phyloP scores from a whole-genome alignment of 2,888 invertebrate genomes.

The Mesochorus sp. region DNA sequence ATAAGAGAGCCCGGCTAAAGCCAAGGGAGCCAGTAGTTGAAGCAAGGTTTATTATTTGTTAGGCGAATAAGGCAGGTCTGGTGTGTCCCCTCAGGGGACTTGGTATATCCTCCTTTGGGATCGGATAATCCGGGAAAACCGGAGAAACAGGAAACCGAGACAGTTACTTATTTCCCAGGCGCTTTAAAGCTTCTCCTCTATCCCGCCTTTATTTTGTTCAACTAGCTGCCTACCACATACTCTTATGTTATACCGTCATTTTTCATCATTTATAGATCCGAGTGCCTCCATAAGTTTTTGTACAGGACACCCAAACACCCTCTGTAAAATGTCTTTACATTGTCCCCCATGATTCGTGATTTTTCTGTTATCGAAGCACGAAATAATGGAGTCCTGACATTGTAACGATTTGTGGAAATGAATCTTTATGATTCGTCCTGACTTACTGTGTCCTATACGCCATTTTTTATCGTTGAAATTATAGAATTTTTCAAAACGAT shows the following conservation, averaged over 20 bases:
- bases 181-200: slow-evolving; percentile 57
- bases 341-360: not conserved
- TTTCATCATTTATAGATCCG: slow-evolving; percentile 58
- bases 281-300: slow-evolving; percentile 54
- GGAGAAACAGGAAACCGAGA: slow-evolving; percentile 65
- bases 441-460: too few relatives aligned
- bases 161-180: slow-evolving; percentile 64
- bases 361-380: not conserved
- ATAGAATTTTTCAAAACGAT: too few relatives aligned
- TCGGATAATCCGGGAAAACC: slow-evolving; percentile 74
- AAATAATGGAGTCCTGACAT: too few relatives aligned
- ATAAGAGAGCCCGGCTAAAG: slow-evolving; percentile 26
- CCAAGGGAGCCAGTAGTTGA: slow-evolving; percentile 47
- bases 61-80: slow-evolving; percentile 60
- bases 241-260: slow-evolving; percentile 40
- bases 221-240: slow-evolving; percentile 26
- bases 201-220: slow-evolving; percentile 48
- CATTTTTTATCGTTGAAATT: too few relatives aligned
- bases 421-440: slow-evolving; percentile 2
- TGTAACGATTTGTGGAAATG: not conserved
- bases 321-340: not conserved
- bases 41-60: slow-evolving; percentile 61
- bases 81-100: slow-evolving; percentile 46
- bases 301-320: not conserved
- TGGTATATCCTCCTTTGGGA: slow-evolving; percentile 69